Evolutionary conservation across 2,113 vertebrate genomes (phyloP).

Genomic region (Podarcis raffonei): DNA sequence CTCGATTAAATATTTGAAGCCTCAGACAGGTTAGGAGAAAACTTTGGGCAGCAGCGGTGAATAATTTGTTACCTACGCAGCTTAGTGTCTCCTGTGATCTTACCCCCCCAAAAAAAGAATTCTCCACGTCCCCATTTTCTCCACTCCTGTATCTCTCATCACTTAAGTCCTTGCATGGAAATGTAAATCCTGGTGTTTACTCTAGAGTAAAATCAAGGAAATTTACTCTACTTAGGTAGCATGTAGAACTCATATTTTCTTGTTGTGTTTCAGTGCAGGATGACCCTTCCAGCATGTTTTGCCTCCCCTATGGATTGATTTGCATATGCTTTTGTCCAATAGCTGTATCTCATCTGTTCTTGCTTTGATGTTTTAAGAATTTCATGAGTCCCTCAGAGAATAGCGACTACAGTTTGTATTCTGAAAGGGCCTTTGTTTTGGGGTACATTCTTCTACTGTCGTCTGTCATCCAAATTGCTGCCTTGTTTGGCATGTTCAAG

Average conservation of each 20-base stretch:
- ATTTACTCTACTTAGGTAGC: neutral
- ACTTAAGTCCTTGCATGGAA: neutral
- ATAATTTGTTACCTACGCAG: neutral
- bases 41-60: neutral
- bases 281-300: neutral
- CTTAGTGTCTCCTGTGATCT: neutral
- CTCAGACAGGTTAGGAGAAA: neutral
- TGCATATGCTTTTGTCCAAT: neutral
- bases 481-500: neutral
- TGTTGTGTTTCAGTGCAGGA: neutral
- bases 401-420: neutral
- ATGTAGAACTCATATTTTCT: neutral
- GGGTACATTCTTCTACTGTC: neutral
- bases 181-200: neutral
- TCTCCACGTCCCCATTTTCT: neutral
- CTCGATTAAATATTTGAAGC: neutral
- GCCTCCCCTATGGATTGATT: neutral
- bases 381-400: neutral
- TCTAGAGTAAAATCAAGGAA: neutral
- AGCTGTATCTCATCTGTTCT: neutral
- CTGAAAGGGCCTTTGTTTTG: neutral
- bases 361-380: neutral
- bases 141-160: neutral
- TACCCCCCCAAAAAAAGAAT: too few relatives aligned
- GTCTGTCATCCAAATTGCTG: neutral